Evolutionary conservation across 2,113 vertebrate genomes (phyloP), one percentile per base, ranked within the genome.

Genomic region (Forbesichthys papilliferus): DNA sequence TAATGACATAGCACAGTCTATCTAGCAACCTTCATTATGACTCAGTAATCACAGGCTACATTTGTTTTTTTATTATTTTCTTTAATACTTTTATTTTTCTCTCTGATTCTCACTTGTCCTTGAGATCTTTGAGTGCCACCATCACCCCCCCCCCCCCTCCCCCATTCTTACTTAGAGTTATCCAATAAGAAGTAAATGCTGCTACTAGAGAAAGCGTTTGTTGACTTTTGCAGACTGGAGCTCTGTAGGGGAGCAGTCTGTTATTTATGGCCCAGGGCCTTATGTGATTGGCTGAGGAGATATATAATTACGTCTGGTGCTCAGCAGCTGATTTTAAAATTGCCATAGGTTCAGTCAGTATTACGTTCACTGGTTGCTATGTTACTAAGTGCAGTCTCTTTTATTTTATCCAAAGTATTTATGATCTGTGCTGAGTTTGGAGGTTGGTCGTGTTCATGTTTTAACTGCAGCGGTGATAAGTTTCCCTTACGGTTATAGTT

Each of bases 241-340:
- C 81, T 88, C 84, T 82, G 87, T 88, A 84, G 85, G 87, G 81
- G 86, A 90, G 79, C 83, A 71, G 74, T 79, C 75, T 89, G 84
- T 88, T 92, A 87, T 91, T 89, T 90, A 88, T 90, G 89, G 87
- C 72, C 84, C 79, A 73, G 70, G 71, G 71, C 69, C 68, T 74
- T 64, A 69, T 78, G 78, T 81, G 87, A 91, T 91, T 91, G 86
- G 88, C 73, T 78, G 73, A 70, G 56, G 33, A 79, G 85, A 84
- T 75, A 89, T 90, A 87, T 90, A 90, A 92, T 92, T 91, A 90
- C 88, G 87, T 86, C 80, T 81, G 74, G 80, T 10, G 12, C 83
- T 74, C 58, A 47, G 73, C 73, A 79, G 75, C 83, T 79, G 71
- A 75, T 88, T 84, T 87, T 84, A 80, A 74, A 78, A 76, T 80